Conservation (phyloP, 1,140 invertebrate species). For the Pseudoatta argentina region DNA sequence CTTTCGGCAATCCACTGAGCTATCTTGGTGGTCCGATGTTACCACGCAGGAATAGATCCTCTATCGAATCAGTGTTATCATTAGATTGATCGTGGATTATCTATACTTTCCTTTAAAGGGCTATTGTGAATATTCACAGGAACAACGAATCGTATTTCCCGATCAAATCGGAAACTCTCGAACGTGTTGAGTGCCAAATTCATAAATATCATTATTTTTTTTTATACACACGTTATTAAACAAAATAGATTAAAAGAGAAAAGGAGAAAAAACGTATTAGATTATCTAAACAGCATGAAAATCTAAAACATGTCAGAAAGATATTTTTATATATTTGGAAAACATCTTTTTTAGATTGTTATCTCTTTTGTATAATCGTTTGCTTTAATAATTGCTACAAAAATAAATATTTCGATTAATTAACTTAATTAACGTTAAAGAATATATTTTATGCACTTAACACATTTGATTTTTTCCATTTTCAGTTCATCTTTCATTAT, state of each 20-base stretch:
- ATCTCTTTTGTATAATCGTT: conserved; percentile 7
- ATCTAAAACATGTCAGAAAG: background rate
- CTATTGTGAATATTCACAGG: background rate
- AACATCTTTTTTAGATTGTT: background rate
- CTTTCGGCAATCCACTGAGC: conserved; percentile 90
- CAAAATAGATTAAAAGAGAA: background rate
- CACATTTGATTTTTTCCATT: conserved; percentile 48
- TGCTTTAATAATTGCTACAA: background rate
- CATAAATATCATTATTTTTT: conserved; percentile 27
- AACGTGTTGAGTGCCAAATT: conserved; percentile 46
- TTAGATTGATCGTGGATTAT: conserved; percentile 87
- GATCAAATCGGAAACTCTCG: conserved; percentile 12
- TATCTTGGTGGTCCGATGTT: conserved; percentile 90
- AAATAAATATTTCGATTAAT: conserved; percentile 3
- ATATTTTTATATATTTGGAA: conserved; percentile 8
- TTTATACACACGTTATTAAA: background rate
- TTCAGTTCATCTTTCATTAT: conserved; percentile 41
- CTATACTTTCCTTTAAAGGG: background rate
- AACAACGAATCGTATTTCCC: background rate
- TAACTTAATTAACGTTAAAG: conserved; percentile 31
- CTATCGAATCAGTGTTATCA: conserved; percentile 90
- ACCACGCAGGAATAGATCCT: conserved; percentile 86
- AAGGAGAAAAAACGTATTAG: background rate
- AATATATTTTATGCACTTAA: conserved; percentile 7
- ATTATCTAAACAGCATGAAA: conserved; percentile 1